Conservation (phyloP, 2,888 invertebrate species). For the Sycophila texana region DNA sequence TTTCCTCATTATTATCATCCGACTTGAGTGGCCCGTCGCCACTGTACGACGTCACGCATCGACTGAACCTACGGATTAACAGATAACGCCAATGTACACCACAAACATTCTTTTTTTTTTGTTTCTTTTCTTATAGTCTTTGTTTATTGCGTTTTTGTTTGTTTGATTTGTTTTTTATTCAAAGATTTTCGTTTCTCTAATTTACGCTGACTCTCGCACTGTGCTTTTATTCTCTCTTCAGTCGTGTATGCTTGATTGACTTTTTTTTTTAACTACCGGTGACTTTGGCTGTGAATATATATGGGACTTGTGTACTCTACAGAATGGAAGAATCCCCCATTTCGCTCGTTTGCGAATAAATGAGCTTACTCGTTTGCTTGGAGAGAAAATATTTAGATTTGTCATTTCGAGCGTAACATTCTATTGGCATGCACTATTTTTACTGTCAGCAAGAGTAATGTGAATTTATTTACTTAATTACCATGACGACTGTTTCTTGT, state of each 20-base stretch:
- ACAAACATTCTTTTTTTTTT: conserved; percentile 41
- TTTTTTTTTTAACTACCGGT: background rate
- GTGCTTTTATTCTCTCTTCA: no score
- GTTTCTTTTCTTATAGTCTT: background rate
- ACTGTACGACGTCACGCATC: conserved; percentile 74
- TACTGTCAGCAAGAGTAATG: no score
- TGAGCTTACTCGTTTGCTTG: no score
- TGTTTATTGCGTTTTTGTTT: background rate
- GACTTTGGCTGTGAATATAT: conserved; percentile 50
- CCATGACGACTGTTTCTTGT: no score
- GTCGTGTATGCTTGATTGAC: background rate
- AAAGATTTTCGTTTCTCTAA: background rate
- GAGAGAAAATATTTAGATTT: no score
- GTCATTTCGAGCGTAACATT: no score
- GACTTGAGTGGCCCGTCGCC: conserved; percentile 72
- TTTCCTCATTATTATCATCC: conserved; percentile 73
- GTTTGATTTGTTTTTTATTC: background rate
- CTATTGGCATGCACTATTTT: no score
- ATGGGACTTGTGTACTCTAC: background rate
- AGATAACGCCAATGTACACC: conserved; percentile 67
- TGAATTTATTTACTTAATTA: no score
- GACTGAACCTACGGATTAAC: conserved; percentile 75
- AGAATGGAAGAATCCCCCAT: no score
- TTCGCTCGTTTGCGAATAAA: no score
- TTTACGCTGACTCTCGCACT: background rate